Evolutionary conservation across 1,140 invertebrate species (phyloP).

Genomic region (Phenacoccus solenopsis): DNA sequence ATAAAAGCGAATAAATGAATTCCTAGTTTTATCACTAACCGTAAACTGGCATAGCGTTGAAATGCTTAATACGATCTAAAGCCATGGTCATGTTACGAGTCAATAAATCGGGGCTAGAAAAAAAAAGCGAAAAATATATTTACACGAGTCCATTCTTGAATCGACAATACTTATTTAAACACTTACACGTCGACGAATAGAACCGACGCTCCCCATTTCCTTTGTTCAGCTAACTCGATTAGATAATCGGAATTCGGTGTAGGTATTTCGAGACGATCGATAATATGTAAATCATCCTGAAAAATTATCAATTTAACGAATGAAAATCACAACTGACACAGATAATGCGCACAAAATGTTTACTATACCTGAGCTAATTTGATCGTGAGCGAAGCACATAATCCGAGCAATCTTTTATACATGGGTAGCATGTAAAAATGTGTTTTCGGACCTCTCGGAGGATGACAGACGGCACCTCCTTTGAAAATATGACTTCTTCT

Average conservation of each 20-base stretch:
- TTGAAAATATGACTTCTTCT: conserved; percentile 72
- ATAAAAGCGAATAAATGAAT: not conserved
- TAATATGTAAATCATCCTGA: conserved; percentile 82
- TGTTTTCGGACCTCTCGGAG: conserved; percentile 73
- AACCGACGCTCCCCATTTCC: conserved; percentile 92
- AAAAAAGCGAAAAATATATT: conserved; percentile 10
- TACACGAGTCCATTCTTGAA: conserved; percentile 18
- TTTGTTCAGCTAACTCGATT: conserved; percentile 59
- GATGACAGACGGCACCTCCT: conserved; percentile 67
- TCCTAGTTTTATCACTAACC: conserved; percentile 38
- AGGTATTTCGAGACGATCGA: conserved; percentile 75
- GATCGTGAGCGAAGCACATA: conserved; percentile 67
- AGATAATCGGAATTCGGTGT: conserved; percentile 67
- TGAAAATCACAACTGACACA: not conserved
- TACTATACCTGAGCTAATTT: conserved; percentile 66
- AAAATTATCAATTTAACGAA: not conserved
- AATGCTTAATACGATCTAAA: conserved; percentile 55
- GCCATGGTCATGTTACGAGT: conserved; percentile 75
- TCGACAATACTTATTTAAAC: conserved; percentile 22
- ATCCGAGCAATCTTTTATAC: conserved; percentile 55
- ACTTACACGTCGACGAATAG: conserved; percentile 82
- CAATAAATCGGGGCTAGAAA: conserved; percentile 61
- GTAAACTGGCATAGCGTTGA: conserved; percentile 94
- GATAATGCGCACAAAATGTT: not conserved
- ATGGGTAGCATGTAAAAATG: conserved; percentile 89